A percentile compares a stretch with the other conserved stretches of the same genome.
These are phyloP conservation scores for Enteromius mattozi DNA, from an alignment of 2,797 vertebrate genomes.

Conservation along the genomic window DNA sequence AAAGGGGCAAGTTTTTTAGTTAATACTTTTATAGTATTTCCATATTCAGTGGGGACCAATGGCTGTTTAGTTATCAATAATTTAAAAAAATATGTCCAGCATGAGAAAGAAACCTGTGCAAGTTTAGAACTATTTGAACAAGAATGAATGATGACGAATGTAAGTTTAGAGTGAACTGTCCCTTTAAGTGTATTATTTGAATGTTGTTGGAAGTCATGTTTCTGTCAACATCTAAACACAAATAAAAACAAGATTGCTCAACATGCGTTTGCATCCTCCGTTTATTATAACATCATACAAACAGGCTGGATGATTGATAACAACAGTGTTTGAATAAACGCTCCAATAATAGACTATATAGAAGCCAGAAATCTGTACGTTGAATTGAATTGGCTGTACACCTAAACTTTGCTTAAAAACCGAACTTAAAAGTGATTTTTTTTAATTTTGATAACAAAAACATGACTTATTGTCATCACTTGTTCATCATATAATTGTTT, in stretches of 20 bases:
- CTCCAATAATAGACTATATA: background rate
- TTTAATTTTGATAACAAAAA: background rate
- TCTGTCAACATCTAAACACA: background rate
- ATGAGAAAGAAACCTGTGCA: background rate
- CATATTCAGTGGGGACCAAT: background rate
- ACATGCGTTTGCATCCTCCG: background rate
- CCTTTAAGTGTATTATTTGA: no score
- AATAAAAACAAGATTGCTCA: background rate
- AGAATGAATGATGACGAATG: background rate
- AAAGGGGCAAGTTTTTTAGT: no score
- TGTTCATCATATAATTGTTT: background rate
- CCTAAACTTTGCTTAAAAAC: no score
- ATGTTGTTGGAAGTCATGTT: background rate
- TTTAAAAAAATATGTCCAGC: no score
- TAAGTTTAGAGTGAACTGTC: background rate
- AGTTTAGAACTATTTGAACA: background rate
- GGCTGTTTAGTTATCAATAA: no score
- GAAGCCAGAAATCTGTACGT: background rate
- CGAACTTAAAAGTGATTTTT: no score
- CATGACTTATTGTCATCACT: background rate
- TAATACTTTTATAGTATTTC: background rate
- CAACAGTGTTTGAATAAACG: background rate
- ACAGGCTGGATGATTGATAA: background rate
- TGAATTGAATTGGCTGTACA: no score
- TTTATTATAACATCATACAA: background rate